Conservation (phyloP, 2,888 invertebrate genomes). For the Brenthis daphne region DNA sequence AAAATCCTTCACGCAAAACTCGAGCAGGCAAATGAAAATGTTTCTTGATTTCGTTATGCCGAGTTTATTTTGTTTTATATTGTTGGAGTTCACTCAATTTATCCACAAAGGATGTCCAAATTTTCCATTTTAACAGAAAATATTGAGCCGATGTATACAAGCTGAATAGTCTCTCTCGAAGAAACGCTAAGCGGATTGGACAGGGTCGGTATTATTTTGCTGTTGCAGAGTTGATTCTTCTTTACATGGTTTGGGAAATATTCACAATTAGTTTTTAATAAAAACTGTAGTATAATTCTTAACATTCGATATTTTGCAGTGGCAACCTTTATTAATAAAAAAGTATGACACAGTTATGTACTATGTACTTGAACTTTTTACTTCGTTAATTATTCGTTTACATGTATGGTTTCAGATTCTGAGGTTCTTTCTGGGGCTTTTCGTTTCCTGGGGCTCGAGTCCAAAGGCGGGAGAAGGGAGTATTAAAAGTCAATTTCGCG, state of each 20-base stretch:
- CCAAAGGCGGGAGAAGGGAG: too few species aligned
- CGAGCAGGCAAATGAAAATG: conserved; percentile 23
- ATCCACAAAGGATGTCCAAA: conserved; percentile 30
- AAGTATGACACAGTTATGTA: too few species aligned
- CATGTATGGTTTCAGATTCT: too few species aligned
- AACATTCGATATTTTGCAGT: neutral
- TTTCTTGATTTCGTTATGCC: conserved; percentile 30
- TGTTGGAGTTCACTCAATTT: conserved; percentile 30
- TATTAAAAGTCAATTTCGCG: too few species aligned
- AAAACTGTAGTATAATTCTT: neutral
- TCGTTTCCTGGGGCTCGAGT: too few species aligned
- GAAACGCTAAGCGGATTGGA: conserved; percentile 18
- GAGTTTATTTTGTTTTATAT: conserved; percentile 34
- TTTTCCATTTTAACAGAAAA: conserved; percentile 27
- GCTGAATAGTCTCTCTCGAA: conserved; percentile 20
- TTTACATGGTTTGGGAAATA: conserved; percentile 1
- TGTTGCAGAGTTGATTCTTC: conserved; percentile 7
- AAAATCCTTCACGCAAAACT: conserved; percentile 16
- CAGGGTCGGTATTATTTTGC: conserved; percentile 5
- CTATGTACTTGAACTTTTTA: too few species aligned
- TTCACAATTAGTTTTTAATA: neutral
- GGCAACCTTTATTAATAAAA: too few species aligned
- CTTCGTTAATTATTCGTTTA: too few species aligned
- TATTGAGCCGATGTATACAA: conserved; percentile 20
- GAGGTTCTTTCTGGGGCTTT: too few species aligned